These are phyloP conservation scores for Leptogaster cylindrica DNA, from an alignment of 2,888 invertebrate species.

Conservation along the genomic window DNA sequence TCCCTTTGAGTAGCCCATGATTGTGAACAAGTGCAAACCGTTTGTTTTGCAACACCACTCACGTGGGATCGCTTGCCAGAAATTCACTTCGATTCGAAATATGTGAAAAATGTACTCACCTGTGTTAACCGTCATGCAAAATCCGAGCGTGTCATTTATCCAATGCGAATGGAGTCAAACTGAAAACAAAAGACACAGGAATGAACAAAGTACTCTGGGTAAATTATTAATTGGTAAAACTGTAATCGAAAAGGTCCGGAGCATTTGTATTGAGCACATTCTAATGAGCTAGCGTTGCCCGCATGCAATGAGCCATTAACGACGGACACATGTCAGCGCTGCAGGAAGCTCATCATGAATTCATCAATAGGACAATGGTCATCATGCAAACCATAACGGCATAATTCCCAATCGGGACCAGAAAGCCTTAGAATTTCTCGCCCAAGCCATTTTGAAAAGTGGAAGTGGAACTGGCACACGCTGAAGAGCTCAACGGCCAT, in stretches of 20 bases:
- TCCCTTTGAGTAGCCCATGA: too few species aligned
- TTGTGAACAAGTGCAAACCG: background rate
- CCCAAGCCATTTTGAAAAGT: background rate
- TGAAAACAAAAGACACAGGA: conserved; percentile 9
- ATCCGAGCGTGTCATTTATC: conserved; percentile 11
- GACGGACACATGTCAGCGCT: conserved; percentile 11
- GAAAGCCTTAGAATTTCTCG: background rate
- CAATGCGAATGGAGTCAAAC: conserved; percentile 6
- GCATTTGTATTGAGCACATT: too few species aligned
- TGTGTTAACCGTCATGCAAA: conserved; percentile 27
- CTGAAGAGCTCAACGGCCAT: conserved; percentile 3
- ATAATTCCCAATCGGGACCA: too few species aligned
- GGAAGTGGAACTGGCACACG: background rate
- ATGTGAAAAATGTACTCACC: background rate
- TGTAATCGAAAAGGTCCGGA: conserved; percentile 1
- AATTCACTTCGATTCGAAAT: too few species aligned
- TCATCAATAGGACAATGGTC: background rate
- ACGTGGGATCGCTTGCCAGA: too few species aligned
- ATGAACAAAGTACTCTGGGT: background rate
- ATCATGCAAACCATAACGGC: too few species aligned
- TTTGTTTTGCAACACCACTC: too few species aligned
- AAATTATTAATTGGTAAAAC: conserved; percentile 10
- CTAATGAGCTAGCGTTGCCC: too few species aligned
- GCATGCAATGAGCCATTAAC: background rate
- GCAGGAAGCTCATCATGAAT: conserved; percentile 5